Evolutionary conservation across 2,113 vertebrate species (phyloP).

Genomic region (Fregetta grallaria): DNA sequence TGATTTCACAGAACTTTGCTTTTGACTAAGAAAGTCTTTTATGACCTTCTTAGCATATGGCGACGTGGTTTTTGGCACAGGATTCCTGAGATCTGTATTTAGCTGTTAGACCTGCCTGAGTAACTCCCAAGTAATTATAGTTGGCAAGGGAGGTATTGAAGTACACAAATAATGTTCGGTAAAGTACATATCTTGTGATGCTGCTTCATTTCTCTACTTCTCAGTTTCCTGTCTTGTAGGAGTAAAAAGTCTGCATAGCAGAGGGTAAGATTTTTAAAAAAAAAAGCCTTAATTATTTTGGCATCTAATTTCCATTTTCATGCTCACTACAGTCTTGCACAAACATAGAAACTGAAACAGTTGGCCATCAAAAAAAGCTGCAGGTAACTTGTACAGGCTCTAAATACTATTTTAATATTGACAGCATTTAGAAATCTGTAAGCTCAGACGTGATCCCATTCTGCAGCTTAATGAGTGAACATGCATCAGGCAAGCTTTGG

Average conservation of each 20-base stretch:
- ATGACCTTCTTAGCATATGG: not conserved
- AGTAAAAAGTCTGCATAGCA: not conserved
- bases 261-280: not conserved
- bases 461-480: not conserved
- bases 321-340: not conserved
- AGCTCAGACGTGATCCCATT: not conserved
- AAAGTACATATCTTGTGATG: not conserved
- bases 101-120: not conserved
- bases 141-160: not conserved
- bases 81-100: not conserved
- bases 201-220: not conserved
- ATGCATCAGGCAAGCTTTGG: not conserved
- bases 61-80: not conserved
- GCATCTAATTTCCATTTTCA: not conserved
- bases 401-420: not conserved
- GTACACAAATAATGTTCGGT: not conserved
- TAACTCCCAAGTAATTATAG: not conserved
- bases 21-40: not conserved
- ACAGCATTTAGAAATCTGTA: not conserved
- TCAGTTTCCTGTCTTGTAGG: slow-evolving; percentile 3
- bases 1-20: not conserved
- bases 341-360: not conserved
- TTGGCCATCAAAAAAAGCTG: not conserved
- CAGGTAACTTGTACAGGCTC: not conserved
- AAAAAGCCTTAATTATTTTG: not conserved